These are phyloP conservation scores for Centropyge bicolor DNA, from an alignment of 2,797 vertebrate genomes.

Conservation along the genomic window DNA sequence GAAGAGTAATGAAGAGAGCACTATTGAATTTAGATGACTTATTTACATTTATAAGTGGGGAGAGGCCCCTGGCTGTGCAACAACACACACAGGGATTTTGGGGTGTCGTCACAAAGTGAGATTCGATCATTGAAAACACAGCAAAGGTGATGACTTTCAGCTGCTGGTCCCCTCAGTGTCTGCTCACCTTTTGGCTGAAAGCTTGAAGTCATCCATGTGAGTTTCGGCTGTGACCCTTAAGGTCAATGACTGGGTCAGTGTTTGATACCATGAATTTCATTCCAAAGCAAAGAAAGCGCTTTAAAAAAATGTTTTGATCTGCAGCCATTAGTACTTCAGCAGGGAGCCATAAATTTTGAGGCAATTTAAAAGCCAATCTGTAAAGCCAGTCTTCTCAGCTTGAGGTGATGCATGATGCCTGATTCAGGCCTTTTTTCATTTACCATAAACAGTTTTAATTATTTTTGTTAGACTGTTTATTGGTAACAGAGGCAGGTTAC, in stretches of 20 bases:
- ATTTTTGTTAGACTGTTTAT: slow-evolving; percentile 52
- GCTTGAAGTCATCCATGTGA: slow-evolving; percentile 39
- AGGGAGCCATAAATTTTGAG: slow-evolving; percentile 31
- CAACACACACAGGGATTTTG: slow-evolving; percentile 19
- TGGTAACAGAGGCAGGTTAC: slow-evolving; percentile 42
- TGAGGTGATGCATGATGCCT: slow-evolving; percentile 19
- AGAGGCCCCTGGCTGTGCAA: slow-evolving; percentile 25
- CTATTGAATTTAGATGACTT: slow-evolving; percentile 27
- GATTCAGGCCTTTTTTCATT: slow-evolving; percentile 28
- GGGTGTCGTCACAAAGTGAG: slow-evolving; percentile 19
- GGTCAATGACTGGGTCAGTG: slow-evolving; percentile 40
- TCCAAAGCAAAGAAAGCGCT: slow-evolving; percentile 42
- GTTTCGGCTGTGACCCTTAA: slow-evolving; percentile 33
- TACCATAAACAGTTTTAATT: slow-evolving; percentile 54
- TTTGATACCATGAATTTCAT: slow-evolving; percentile 53
- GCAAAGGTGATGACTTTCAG: slow-evolving; percentile 29
- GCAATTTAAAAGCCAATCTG: slow-evolving; percentile 46
- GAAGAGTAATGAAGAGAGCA: slow-evolving; percentile 25
- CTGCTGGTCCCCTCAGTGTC: slow-evolving; percentile 21
- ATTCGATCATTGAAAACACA: slow-evolving; percentile 41
- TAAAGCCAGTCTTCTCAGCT: slow-evolving; percentile 23
- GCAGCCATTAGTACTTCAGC: slow-evolving; percentile 22
- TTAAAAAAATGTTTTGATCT: slow-evolving; percentile 33
- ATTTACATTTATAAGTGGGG: slow-evolving; percentile 33
- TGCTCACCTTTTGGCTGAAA: slow-evolving; percentile 27